Evolutionary conservation across 2,113 vertebrate species (phyloP), one percentile per base, ranked within the genome.

Genomic region (Oncorhynchus gorbuscha): DNA sequence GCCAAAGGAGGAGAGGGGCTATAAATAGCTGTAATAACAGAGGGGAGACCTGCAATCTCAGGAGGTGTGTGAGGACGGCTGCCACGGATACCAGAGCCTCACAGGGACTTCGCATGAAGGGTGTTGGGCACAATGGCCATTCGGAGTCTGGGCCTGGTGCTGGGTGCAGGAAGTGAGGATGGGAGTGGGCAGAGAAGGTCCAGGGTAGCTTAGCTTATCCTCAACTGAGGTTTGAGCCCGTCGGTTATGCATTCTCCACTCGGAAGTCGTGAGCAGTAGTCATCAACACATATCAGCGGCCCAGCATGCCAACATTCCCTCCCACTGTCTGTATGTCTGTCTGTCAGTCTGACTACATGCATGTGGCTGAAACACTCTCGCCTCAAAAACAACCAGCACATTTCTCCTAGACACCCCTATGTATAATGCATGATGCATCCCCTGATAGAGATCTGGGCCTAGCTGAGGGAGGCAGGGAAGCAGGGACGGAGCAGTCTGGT

Each of bases 341-440:
- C 35, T 5, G 69, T 80, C 80, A 74, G 76, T 81, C 74, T n/a
- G 77, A 76, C 82, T 72, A 64, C 78, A 84, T 3, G 48, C 64
- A 49, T 75, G 22, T 61, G 30, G 51, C 32, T 4, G 58, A 35
- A 64, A 55, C 32, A 62, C 59, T 45, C 55, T 68, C 22, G 35
- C 55, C 65, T 30, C 35, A 64, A 71, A 66, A 84, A 85, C 85
- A 79, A 83, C 83, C 84, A 79, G 81, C 72, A 39, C 16, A 79
- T 79, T 83, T 79, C 75, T 12, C 74, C 83, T 85, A 91, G 88
- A 91, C 88, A 81, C 82, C 72, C 76, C 87, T 79, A 93, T 93
- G 80, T 87, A 91, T 92, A 89, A 93, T 93, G 90, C 87, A 93
- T 89, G 88, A 86, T 71, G 81, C 88, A 83, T 89, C 86, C 83